Conservation (phyloP, 1,140 invertebrate species). For the Vanessa atalanta region DNA sequence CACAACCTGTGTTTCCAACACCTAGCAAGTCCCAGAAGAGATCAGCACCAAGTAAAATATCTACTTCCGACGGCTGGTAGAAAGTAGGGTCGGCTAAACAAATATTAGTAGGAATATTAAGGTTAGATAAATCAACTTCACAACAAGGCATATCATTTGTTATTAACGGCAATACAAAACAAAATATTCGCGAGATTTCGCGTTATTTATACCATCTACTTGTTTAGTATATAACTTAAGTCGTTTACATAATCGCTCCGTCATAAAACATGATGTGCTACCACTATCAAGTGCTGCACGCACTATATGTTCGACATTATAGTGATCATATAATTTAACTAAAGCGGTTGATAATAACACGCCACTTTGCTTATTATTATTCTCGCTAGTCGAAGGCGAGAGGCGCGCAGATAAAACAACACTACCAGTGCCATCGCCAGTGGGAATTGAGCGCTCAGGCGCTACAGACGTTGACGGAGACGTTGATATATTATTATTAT, state of each 20-base stretch:
- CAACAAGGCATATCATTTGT: not conserved
- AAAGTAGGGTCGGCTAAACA: not conserved
- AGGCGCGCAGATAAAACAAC: not conserved
- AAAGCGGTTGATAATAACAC: slow-evolving; percentile 42
- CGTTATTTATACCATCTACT: not conserved
- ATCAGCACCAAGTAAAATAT: not conserved
- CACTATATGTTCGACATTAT: slow-evolving; percentile 34
- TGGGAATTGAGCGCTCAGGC: not conserved
- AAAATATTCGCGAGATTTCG: not conserved
- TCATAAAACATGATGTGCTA: slow-evolving; percentile 20
- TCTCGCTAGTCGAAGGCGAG: not conserved
- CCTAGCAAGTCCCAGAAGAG: not conserved
- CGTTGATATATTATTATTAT: not conserved
- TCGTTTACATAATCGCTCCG: not conserved
- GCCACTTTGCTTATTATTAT: not conserved
- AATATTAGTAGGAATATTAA: not conserved
- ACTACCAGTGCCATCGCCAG: not conserved
- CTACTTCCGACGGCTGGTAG: not conserved
- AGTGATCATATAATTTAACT: slow-evolving; percentile 35
- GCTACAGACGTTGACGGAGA: too few species aligned
- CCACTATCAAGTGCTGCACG: too few species aligned
- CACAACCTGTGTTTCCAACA: not conserved
- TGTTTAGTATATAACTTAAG: not conserved
- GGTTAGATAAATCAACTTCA: not conserved
- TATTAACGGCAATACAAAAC: not conserved